These are phyloP conservation scores for Coenobita brevimanus DNA, from an alignment of 1,140 invertebrate genomes.

Conservation along the genomic window DNA sequence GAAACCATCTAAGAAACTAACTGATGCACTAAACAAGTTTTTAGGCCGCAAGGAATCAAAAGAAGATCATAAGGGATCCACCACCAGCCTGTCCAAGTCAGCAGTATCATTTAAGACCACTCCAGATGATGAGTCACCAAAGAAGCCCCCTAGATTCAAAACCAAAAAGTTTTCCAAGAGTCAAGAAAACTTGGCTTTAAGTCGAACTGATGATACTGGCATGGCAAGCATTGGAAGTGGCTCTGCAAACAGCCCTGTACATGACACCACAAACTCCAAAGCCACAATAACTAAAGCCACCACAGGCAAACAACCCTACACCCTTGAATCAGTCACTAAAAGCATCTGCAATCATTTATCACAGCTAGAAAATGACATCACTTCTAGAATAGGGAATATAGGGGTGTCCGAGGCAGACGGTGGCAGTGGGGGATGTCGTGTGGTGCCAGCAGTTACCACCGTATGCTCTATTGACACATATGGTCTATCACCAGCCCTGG, in stretches of 20 bases:
- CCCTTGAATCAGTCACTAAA: conserved; percentile 67
- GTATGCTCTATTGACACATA: conserved; percentile 45
- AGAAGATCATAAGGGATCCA: conserved; percentile 27
- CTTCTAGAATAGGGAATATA: conserved; percentile 67
- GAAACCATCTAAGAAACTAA: conserved; percentile 66
- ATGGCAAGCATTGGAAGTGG: neutral
- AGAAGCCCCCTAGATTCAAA: conserved; percentile 60
- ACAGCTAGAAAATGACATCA: conserved; percentile 68
- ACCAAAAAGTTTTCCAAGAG: conserved; percentile 66
- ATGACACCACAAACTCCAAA: neutral
- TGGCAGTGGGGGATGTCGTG: neutral
- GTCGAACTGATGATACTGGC: conserved; percentile 21
- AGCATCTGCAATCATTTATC: conserved; percentile 67
- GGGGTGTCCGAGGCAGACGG: conserved; percentile 7
- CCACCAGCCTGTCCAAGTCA: neutral
- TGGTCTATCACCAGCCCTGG: conserved; percentile 61
- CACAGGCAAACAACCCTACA: conserved; percentile 45
- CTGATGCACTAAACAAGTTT: conserved; percentile 68
- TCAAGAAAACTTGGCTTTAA: conserved; percentile 56
- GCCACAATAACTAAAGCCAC: neutral
- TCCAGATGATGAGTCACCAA: conserved; percentile 39
- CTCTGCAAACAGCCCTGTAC: too few species aligned
- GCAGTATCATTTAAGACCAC: neutral
- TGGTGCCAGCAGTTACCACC: conserved; percentile 16
- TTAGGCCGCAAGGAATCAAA: conserved; percentile 63